Base-by-base conservation (phyloP, 30 jellyfish, hydroid and myxozoan genomes). In the Chrysaora quinquecirrha region DNA sequence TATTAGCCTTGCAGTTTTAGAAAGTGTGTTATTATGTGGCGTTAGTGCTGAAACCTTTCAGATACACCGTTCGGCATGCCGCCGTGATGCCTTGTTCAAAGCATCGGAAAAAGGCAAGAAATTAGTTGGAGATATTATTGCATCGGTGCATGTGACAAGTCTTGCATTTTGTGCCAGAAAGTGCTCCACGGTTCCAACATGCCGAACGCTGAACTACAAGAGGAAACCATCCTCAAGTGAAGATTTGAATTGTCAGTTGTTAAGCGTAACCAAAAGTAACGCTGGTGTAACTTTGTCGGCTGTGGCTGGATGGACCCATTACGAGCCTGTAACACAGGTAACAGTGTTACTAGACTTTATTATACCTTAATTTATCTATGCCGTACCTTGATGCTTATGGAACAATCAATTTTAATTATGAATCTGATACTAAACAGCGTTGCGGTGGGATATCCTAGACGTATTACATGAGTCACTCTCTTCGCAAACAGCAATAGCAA, bases 41-140 rank as follows among this genome's bases (percentile, higher is more conserved):
- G 58, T 43, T 9, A 43, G 16, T n/a, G 68, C 68, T 52, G 68
- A 12, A 3, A 52, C 12, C 27, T 16, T 3, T 52, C 4, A 20
- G 29, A 52, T 52, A 4, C 29, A 52, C 68, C 12, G 68, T 4
- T 52, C 68, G 2, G 4, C 68, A 19, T 52, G 68, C 25, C 68
- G 68, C 68, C 24, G 68, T 19, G 68, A 52, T 20, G 68, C 29
- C 25, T 19, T 52, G 68, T 52, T 52, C 68, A 52, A 52, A 52
- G 25, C 25, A 16, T 2, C 68, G 68, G 68, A 7, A 16, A 20
- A 3, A 20, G 68, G 25, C 29, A 52, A 52, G 25, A 10, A 52
- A 10, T 25, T 52, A 7, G 68, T 20, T 52, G 68, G 68, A 52
- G 19, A 52, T 52, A 52, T 10, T 19, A 2, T 52, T 9, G 29